A percentile compares a stretch with the other conserved stretches of the same genome.
Evolutionary conservation across 2,113 vertebrate genomes (phyloP).

Genomic region (Microtus pennsylvanicus): DNA sequence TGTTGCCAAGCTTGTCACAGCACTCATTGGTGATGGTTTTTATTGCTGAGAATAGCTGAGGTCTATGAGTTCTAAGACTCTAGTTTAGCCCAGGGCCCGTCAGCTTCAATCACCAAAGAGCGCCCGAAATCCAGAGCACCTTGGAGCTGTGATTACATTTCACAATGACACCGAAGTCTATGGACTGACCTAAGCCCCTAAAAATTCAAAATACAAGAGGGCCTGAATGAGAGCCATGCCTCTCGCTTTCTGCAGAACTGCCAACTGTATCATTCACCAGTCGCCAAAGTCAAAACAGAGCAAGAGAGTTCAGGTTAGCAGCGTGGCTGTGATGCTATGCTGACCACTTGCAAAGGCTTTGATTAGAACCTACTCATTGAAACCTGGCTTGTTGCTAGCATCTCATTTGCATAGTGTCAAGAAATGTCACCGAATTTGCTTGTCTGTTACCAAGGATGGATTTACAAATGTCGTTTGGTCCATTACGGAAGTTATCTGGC

Average conservation of each 20-base stretch:
- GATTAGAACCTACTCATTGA: not conserved
- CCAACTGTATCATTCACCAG: conserved; percentile 7
- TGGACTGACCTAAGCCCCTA: conserved; percentile 56
- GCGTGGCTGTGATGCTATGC: not conserved
- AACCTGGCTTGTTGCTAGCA: not conserved
- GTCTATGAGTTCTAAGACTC: conserved; percentile 75
- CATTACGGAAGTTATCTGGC: not conserved
- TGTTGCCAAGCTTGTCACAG: conserved; percentile 77
- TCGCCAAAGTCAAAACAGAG: conserved; percentile 27
- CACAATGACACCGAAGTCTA: conserved; percentile 58
- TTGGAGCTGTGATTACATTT: conserved; percentile 75
- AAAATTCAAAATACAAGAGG: conserved; percentile 76
- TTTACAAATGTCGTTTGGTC: not conserved
- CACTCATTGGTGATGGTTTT: conserved; percentile 79
- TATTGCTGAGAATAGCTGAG: conserved; percentile 82
- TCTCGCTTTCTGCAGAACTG: conserved; percentile 63
- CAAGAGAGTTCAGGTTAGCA: not conserved
- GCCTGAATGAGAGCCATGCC: conserved; percentile 29
- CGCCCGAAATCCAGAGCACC: conserved; percentile 72
- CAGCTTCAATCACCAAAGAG: conserved; percentile 71
- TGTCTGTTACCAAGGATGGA: not conserved
- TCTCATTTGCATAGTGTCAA: conserved; percentile 42
- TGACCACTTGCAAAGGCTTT: not conserved
- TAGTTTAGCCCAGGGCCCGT: conserved; percentile 69
- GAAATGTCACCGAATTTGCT: not conserved